phyloP scores from a whole-genome alignment of 2,888 invertebrate species.

The Xestoiulus laeticollis region DNA sequence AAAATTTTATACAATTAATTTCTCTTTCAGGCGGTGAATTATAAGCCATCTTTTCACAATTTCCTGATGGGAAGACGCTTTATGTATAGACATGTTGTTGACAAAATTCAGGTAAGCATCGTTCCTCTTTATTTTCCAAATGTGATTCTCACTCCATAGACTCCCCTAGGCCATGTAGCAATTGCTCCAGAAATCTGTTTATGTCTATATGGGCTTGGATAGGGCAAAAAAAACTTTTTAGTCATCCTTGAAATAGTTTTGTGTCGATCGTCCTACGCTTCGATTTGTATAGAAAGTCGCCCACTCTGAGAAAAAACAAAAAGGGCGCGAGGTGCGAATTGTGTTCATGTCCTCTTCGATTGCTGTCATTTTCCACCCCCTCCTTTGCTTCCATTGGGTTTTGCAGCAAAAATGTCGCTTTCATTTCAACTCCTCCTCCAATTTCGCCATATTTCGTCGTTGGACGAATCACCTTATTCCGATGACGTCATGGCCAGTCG shows the following conservation, averaged over 20 bases:
- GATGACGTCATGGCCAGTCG: not conserved
- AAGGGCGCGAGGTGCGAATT: not conserved
- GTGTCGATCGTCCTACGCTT: not conserved
- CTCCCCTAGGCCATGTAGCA: not conserved
- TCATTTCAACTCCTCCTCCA: not conserved
- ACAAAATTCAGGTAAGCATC: not conserved
- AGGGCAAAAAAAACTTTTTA: not conserved
- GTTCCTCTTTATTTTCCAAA: not conserved
- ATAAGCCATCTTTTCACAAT: too few relatives aligned
- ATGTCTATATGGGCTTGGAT: not conserved
- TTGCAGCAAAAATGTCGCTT: not conserved
- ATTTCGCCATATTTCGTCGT: not conserved
- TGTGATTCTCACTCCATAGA: not conserved
- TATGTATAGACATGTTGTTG: too few relatives aligned
- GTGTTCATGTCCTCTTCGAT: slow-evolving; percentile 1
- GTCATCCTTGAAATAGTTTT: not conserved
- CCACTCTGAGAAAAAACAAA: not conserved
- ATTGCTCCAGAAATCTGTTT: not conserved
- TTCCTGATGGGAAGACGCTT: too few relatives aligned
- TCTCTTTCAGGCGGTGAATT: too few relatives aligned
- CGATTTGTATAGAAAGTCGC: not conserved
- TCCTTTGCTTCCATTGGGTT: not conserved
- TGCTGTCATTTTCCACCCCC: not conserved
- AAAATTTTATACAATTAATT: too few relatives aligned
- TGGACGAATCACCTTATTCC: slow-evolving; percentile 15